Evolutionary conservation across 1,140 invertebrate species (phyloP).

Genomic region (Lordiphosa mommai): DNA sequence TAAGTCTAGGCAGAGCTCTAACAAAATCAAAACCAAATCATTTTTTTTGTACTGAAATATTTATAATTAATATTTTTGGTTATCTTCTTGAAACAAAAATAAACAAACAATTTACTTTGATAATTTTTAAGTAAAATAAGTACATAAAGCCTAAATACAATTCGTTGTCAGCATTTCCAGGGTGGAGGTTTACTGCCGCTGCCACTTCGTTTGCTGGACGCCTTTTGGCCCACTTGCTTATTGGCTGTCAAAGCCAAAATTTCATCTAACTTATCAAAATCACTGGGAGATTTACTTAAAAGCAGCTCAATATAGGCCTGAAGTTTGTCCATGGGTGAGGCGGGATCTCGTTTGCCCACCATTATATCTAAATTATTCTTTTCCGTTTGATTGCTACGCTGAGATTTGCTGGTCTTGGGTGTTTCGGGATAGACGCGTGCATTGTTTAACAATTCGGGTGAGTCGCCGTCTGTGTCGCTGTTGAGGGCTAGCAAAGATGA

Average conservation of each 20-base stretch:
- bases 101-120: constrained; percentile 39
- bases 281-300: constrained; percentile 72
- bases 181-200: constrained; percentile 54
- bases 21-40: too few relatives aligned
- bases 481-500: constrained; percentile 11
- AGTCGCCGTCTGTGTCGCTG: constrained; percentile 51
- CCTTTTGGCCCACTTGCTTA: constrained; percentile 11
- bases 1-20: too few relatives aligned
- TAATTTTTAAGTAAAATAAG: constrained; percentile 9
- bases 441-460: constrained; percentile 46
- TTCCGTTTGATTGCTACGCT: constrained; percentile 51
- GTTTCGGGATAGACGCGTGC: constrained; percentile 58
- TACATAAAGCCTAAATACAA: constrained; percentile 18
- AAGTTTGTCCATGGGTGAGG: constrained; percentile 69
- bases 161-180: constrained; percentile 66
- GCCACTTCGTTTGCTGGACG: constrained; percentile 36
- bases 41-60: too few relatives aligned
- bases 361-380: constrained; percentile 65
- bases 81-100: not conserved
- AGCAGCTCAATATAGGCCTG: constrained; percentile 77
- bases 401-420: constrained; percentile 61
- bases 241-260: constrained; percentile 49
- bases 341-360: constrained; percentile 48
- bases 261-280: constrained; percentile 72
- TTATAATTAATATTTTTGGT: not conserved